phyloP scores from a whole-genome alignment of 2,797 vertebrate species.

The Semaprochilodus insignis region DNA sequence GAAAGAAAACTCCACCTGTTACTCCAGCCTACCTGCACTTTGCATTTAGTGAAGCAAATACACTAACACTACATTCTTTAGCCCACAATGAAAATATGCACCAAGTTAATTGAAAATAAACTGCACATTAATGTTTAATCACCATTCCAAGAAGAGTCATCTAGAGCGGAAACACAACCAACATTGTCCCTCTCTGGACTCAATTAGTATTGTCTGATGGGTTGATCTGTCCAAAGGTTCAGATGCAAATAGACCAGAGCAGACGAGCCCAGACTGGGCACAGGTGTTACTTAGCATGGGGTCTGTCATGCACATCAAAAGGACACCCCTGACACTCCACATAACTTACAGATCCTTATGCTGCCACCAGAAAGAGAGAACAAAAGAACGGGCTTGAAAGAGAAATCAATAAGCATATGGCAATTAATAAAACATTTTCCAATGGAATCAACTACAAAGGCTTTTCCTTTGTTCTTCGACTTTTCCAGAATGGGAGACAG shows the following conservation, averaged over 20 bases:
- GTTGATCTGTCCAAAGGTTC: slow-evolving; percentile 58
- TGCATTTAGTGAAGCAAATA: slow-evolving; percentile 11
- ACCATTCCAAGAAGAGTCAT: slow-evolving; percentile 18
- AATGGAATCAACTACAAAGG: slow-evolving; percentile 90
- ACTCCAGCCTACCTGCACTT: slow-evolving; percentile 13
- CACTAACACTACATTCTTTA: slow-evolving; percentile 10
- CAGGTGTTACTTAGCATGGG: slow-evolving; percentile 83
- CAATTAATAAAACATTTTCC: slow-evolving; percentile 93
- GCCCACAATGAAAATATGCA: slow-evolving; percentile 14
- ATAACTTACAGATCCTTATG: slow-evolving; percentile 93
- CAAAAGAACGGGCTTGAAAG: slow-evolving; percentile 91
- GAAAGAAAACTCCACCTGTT: slow-evolving; percentile 37
- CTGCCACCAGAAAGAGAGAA: slow-evolving; percentile 92
- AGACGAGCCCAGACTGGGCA: slow-evolving; percentile 58
- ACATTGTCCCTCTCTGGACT: slow-evolving; percentile 54
- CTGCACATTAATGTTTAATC: slow-evolving; percentile 11
- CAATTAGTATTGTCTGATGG: slow-evolving; percentile 62
- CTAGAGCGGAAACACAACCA: slow-evolving; percentile 41
- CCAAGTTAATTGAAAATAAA: slow-evolving; percentile 4
- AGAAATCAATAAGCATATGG: slow-evolving; percentile 94
- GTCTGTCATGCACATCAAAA: slow-evolving; percentile 91
- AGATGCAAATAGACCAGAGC: slow-evolving; percentile 61
- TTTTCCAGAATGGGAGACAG: slow-evolving; percentile 55
- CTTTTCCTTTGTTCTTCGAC: slow-evolving; percentile 75
- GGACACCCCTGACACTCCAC: slow-evolving; percentile 92